A percentile compares a stretch with the other conserved stretches of the same genome.
phyloP scores from a whole-genome alignment of 2,113 vertebrate genomes.

The Perca flavescens region DNA sequence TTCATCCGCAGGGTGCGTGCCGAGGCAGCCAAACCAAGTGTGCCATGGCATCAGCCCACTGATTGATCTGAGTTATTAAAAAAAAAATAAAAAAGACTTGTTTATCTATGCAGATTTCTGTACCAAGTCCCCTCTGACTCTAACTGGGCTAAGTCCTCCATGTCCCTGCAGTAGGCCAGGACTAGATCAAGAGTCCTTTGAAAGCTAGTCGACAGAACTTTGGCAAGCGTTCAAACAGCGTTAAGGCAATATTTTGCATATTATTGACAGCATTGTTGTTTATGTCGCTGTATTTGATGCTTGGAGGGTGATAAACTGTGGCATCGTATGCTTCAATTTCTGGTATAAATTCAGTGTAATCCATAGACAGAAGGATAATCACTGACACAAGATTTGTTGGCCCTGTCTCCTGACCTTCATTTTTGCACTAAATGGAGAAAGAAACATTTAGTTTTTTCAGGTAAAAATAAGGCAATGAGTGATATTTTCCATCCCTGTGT shows the following conservation, averaged over 20 bases:
- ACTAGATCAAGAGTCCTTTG: conserved; percentile 28
- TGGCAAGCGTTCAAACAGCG: conserved; percentile 31
- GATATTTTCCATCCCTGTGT: conserved; percentile 24
- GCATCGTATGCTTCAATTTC: background rate
- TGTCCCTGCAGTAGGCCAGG: conserved; percentile 14
- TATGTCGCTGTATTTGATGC: conserved; percentile 7
- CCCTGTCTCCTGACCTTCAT: background rate
- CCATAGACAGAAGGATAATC: background rate
- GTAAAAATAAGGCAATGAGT: conserved; percentile 9
- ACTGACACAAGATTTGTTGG: background rate
- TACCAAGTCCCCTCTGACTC: conserved; percentile 17
- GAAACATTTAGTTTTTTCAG: background rate
- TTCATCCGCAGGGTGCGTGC: conserved; percentile 44
- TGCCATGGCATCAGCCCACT: conserved; percentile 42
- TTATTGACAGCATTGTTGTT: conserved; percentile 31
- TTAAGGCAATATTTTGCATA: conserved; percentile 20
- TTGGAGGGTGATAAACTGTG: background rate
- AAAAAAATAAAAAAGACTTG: background rate
- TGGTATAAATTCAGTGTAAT: background rate
- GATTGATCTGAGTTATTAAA: conserved; percentile 56
- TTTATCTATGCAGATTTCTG: conserved; percentile 57
- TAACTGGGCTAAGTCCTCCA: conserved; percentile 55
- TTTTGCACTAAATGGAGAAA: background rate
- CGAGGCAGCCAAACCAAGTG: conserved; percentile 36
- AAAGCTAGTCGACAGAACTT: conserved; percentile 35